Evolutionary conservation across 2,797 vertebrate genomes (phyloP).

Genomic region (Aythya fuligula): DNA sequence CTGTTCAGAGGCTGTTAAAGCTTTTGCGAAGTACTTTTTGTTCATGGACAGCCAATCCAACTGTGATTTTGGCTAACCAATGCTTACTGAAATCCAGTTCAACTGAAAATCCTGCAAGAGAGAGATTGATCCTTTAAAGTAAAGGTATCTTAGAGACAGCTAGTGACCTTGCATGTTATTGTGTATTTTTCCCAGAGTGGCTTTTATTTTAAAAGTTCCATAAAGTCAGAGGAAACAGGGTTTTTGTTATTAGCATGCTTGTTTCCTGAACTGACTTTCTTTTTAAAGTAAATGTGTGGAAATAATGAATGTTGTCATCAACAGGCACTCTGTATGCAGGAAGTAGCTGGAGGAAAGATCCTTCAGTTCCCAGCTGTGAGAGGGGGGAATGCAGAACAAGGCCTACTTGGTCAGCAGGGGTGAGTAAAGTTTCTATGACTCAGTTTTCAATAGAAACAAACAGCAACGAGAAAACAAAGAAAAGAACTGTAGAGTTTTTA

Average conservation of each 20-base stretch:
- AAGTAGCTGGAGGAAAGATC: neutral
- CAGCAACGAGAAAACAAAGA: neutral
- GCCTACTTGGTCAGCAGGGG: neutral
- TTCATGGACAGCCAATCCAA: neutral
- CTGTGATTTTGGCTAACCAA: neutral
- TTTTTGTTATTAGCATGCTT: neutral
- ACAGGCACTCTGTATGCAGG: neutral
- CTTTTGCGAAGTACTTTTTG: neutral
- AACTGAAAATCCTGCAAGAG: neutral
- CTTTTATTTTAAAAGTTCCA: conserved; percentile 18
- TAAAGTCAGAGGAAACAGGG: neutral
- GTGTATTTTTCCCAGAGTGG: neutral
- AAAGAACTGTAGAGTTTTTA: neutral
- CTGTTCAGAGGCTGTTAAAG: neutral
- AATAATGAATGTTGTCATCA: conserved; percentile 19
- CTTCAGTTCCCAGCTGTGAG: neutral
- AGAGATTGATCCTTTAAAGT: neutral
- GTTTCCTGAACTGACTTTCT: neutral
- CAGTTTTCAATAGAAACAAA: conserved; percentile 5
- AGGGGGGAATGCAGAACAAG: neutral
- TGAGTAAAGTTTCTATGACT: conserved; percentile 38
- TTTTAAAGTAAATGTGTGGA: neutral
- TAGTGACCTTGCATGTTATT: neutral
- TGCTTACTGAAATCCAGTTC: neutral
- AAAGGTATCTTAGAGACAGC: neutral